A percentile compares a stretch with the other conserved stretches of the same genome.
Conservation (phyloP, 1,140 invertebrate genomes). For the Drosophila hydei region DNA sequence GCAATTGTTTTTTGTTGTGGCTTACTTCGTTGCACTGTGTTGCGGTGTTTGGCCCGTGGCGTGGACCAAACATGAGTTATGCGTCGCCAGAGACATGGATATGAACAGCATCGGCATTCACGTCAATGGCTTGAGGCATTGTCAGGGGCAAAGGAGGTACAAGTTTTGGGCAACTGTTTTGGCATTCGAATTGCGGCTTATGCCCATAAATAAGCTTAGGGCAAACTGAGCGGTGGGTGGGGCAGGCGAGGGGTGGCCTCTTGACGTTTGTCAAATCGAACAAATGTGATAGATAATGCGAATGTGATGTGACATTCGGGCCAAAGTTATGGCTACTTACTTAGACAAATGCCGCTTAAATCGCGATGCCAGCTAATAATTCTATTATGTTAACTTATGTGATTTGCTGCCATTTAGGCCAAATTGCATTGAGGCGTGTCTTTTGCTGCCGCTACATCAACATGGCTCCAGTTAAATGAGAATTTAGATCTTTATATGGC, state of each 20-base stretch:
- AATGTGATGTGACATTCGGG: slow-evolving; percentile 20
- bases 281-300: slow-evolving; percentile 37
- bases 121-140: slow-evolving; percentile 21
- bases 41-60: slow-evolving; percentile 10
- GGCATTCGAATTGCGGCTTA: slow-evolving; percentile 74
- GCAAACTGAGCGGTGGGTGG: neutral
- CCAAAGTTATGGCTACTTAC: slow-evolving; percentile 2
- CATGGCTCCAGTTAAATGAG: slow-evolving; percentile 58
- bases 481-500: slow-evolving; percentile 5
- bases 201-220: slow-evolving; percentile 62
- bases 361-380: slow-evolving; percentile 67
- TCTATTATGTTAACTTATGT: slow-evolving; percentile 42
- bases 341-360: slow-evolving; percentile 35
- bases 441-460: slow-evolving; percentile 6
- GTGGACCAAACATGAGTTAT: slow-evolving; percentile 58
- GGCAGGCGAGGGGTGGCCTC: neutral
- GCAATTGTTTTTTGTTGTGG: neutral
- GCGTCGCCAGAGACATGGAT: slow-evolving; percentile 51
- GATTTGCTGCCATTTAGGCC: slow-evolving; percentile 33
- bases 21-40: slow-evolving; percentile 56
- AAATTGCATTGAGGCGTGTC: slow-evolving; percentile 19
- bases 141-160: slow-evolving; percentile 11
- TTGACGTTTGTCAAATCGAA: slow-evolving; percentile 12
- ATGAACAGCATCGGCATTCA: slow-evolving; percentile 46
- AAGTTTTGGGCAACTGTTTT: slow-evolving; percentile 35